Percentiles rank a stretch among this genome's conserved stretches.
Evolutionary conservation across 1,140 invertebrate species (phyloP).

Genomic region (Eulimnadia texana): DNA sequence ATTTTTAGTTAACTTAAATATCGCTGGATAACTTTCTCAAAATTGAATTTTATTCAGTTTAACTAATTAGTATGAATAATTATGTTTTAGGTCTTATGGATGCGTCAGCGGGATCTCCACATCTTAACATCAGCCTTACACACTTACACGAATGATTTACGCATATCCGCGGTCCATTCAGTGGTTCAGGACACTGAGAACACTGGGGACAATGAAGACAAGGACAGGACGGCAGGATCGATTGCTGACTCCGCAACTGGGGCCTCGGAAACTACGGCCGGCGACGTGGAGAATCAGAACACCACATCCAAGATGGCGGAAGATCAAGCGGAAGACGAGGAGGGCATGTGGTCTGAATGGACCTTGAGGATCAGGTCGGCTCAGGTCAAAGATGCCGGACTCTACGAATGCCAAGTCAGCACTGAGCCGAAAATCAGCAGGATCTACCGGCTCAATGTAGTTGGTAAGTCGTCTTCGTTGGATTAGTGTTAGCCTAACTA

Average conservation of each 20-base stretch:
- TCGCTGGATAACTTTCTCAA: too few relatives aligned
- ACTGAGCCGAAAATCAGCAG: slow-evolving; percentile 71
- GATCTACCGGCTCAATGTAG: slow-evolving; percentile 60
- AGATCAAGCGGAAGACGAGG: not conserved
- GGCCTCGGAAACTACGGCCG: not conserved
- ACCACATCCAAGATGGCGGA: slow-evolving; percentile 2
- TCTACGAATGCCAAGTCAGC: slow-evolving; percentile 24
- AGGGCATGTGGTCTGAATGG: slow-evolving; percentile 60
- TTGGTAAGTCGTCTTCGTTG: slow-evolving; percentile 52
- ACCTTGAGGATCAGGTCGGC: slow-evolving; percentile 64
- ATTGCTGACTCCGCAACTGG: too few relatives aligned
- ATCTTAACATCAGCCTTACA: slow-evolving; percentile 55
- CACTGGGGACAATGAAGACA: too few relatives aligned
- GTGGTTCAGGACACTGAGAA: slow-evolving; percentile 21
- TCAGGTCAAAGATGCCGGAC: slow-evolving; percentile 50
- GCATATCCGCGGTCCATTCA: slow-evolving; percentile 58
- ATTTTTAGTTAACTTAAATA: too few relatives aligned
- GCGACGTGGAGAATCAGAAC: not conserved
- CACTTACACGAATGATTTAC: slow-evolving; percentile 57
- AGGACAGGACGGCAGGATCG: too few relatives aligned
- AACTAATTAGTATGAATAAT: too few relatives aligned
- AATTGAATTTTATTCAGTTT: too few relatives aligned
- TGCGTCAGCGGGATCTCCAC: slow-evolving; percentile 53
- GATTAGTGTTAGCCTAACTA: not conserved
- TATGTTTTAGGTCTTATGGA: slow-evolving; percentile 56